These are phyloP conservation scores for Leptosomus discolor DNA, from an alignment of 2,113 vertebrate genomes.

Conservation along the genomic window DNA sequence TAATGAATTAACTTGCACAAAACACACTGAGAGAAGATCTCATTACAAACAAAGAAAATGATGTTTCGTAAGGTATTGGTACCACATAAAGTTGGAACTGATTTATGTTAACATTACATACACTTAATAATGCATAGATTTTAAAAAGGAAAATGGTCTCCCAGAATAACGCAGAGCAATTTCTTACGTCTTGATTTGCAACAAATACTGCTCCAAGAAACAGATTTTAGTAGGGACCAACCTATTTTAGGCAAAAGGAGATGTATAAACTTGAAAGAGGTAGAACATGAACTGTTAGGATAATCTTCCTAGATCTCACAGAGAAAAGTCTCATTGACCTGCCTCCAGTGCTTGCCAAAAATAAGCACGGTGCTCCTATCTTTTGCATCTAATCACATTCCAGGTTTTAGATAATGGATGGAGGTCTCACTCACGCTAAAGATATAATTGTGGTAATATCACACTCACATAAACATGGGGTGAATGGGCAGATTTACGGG, in stretches of 20 bases:
- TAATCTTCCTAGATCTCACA: neutral
- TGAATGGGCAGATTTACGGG: neutral
- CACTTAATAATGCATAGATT: slow-evolving; percentile 1
- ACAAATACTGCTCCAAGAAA: neutral
- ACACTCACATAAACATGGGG: neutral
- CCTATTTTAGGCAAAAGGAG: neutral
- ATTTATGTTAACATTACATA: neutral
- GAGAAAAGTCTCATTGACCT: neutral
- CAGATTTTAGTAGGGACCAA: neutral
- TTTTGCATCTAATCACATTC: neutral
- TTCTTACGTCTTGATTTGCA: neutral
- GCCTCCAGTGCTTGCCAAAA: neutral
- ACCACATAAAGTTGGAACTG: neutral
- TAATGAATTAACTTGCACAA: neutral
- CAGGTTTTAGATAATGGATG: neutral
- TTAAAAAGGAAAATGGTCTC: neutral
- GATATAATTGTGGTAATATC: neutral
- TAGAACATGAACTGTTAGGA: neutral
- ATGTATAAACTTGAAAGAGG: neutral
- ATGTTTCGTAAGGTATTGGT: neutral
- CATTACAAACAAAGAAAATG: neutral
- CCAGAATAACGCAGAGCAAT: neutral
- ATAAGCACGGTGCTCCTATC: neutral
- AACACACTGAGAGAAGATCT: neutral
- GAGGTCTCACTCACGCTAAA: neutral